phyloP scores from a whole-genome alignment of 2,888 invertebrate species.

The Drosophila macrospina region DNA sequence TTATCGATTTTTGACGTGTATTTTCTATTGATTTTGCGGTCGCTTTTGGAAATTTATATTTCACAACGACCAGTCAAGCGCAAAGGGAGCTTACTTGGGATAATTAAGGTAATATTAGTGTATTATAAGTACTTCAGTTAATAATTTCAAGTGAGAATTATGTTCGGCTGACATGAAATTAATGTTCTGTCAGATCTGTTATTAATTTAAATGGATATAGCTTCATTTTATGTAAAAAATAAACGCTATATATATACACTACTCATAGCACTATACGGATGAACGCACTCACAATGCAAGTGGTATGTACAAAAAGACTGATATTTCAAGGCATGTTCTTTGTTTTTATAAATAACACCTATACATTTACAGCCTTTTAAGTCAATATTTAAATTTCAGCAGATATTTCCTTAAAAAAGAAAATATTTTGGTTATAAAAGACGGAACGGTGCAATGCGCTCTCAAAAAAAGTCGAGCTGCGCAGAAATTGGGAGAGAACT shows the following conservation, averaged over 20 bases:
- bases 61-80: neutral
- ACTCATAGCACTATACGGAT: neutral
- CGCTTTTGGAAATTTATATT: neutral
- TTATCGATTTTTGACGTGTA: neutral
- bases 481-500: slow-evolving; percentile 63
- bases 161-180: too few relatives aligned
- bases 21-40: neutral
- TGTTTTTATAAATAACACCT: neutral
- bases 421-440: too few relatives aligned
- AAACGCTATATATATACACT: too few relatives aligned
- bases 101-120: neutral
- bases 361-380: slow-evolving; percentile 23
- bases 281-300: neutral
- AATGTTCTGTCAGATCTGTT: too few relatives aligned
- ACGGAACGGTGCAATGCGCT: slow-evolving; percentile 1
- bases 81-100: neutral
- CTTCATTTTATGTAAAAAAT: too few relatives aligned
- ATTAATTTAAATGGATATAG: too few relatives aligned
- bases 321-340: neutral
- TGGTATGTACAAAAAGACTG: neutral
- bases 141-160: too few relatives aligned
- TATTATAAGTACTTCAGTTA: neutral
- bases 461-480: slow-evolving; percentile 44
- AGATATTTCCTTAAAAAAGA: too few relatives aligned
- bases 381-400: slow-evolving; percentile 16